These are phyloP conservation scores for Brachypodius melanocephalos DNA, from an alignment of 2,113 vertebrate genomes.

Conservation along the genomic window DNA sequence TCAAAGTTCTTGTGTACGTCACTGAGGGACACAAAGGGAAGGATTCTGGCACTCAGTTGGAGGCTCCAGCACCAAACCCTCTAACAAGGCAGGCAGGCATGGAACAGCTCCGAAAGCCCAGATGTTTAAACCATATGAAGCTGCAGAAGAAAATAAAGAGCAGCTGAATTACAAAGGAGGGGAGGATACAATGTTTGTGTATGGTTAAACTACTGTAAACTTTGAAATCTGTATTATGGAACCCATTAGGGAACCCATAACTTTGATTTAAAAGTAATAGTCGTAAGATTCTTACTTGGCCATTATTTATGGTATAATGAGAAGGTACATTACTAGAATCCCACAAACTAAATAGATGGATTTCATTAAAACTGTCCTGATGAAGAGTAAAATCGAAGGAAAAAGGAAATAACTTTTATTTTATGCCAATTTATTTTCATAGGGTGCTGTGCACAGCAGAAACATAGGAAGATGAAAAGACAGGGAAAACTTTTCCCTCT, in stretches of 20 bases:
- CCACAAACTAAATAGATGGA: background rate
- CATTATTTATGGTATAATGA: constrained; percentile 32
- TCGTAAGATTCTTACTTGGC: background rate
- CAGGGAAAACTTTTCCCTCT: background rate
- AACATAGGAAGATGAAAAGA: constrained; percentile 42
- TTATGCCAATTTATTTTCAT: constrained; percentile 46
- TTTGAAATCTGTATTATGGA: constrained; percentile 60
- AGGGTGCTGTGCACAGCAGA: background rate
- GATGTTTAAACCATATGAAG: constrained; percentile 60
- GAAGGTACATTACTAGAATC: background rate
- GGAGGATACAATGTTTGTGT: constrained; percentile 43
- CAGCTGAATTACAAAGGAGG: constrained; percentile 49
- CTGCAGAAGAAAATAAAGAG: constrained; percentile 50
- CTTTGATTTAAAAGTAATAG: constrained; percentile 52
- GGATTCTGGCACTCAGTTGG: background rate
- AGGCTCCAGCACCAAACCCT: constrained; percentile 21
- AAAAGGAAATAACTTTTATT: constrained; percentile 41
- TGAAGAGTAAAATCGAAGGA: background rate
- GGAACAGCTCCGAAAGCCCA: background rate
- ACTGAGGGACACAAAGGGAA: constrained; percentile 25
- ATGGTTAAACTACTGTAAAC: constrained; percentile 62
- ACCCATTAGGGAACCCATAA: constrained; percentile 33
- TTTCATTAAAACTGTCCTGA: constrained; percentile 22
- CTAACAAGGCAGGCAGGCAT: constrained; percentile 26
- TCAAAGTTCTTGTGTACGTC: constrained; percentile 56